These are phyloP conservation scores for Perdita meconis DNA, from an alignment of 2,888 invertebrate species.

Conservation along the genomic window DNA sequence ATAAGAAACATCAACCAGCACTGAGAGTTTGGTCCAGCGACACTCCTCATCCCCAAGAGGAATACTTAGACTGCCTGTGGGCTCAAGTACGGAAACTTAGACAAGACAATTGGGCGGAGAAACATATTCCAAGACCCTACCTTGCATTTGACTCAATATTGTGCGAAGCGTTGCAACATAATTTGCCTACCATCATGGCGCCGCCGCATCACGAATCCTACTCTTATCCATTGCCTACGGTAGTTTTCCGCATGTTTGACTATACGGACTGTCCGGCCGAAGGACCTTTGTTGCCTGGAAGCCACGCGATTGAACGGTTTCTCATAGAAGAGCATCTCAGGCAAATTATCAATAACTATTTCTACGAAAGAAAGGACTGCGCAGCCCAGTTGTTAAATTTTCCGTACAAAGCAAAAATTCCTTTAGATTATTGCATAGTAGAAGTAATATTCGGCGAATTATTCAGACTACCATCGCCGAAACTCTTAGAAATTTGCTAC, in stretches of 20 bases:
- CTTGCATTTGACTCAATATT: constrained; percentile 97
- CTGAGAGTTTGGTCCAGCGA: constrained; percentile 98
- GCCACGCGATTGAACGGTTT: constrained; percentile 98
- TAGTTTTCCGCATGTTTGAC: constrained; percentile 98
- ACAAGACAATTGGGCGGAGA: constrained; percentile 98
- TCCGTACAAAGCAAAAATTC: constrained; percentile 96
- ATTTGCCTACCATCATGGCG: constrained; percentile 94
- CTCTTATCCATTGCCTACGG: constrained; percentile 96
- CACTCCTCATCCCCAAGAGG: constrained; percentile 97
- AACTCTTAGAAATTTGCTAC: constrained; percentile 96
- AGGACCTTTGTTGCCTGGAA: constrained; percentile 95
- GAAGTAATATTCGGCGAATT: constrained; percentile 98
- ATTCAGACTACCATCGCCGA: constrained; percentile 95
- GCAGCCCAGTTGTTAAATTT: constrained; percentile 96
- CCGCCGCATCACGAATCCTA: constrained; percentile 96
- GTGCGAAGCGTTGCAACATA: constrained; percentile 98
- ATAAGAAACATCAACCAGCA: constrained; percentile 96
- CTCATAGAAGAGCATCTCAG: constrained; percentile 98
- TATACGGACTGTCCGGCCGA: constrained; percentile 98
- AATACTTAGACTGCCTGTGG: constrained; percentile 98
- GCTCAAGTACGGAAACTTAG: constrained; percentile 95
- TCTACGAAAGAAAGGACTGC: constrained; percentile 96
- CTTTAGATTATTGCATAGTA: constrained; percentile 98
- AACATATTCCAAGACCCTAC: constrained; percentile 97
- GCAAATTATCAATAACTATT: constrained; percentile 95